Percentiles rank a stretch among this genome's conserved stretches.
Evolutionary conservation across 2,888 invertebrate genomes (phyloP).

Genomic region (Drymonia ruficornis): DNA sequence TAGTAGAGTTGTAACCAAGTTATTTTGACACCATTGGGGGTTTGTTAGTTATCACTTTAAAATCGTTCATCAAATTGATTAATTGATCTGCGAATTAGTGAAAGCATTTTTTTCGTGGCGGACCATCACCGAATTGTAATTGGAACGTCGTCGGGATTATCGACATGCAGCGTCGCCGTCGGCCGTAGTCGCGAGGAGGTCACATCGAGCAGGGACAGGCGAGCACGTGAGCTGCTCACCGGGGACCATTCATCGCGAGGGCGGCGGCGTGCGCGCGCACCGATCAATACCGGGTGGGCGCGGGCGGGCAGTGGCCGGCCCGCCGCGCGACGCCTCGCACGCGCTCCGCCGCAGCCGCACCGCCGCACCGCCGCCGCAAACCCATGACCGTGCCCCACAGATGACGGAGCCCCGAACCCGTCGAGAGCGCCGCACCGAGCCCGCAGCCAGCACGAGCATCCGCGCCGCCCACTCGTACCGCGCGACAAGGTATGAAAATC

Average conservation of each 20-base stretch:
- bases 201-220: slow-evolving; percentile 51
- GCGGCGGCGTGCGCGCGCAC: slow-evolving; percentile 75
- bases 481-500: slow-evolving; percentile 75
- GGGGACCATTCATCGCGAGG: slow-evolving; percentile 76
- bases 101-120: slow-evolving; percentile 1
- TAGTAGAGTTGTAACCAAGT: too few relatives aligned
- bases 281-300: slow-evolving; percentile 62
- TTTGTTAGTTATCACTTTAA: neutral
- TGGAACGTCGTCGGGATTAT: slow-evolving; percentile 39
- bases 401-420: slow-evolving; percentile 82
- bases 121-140: slow-evolving; percentile 24
- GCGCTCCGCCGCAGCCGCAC: slow-evolving; percentile 53
- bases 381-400: slow-evolving; percentile 80
- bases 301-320: slow-evolving; percentile 74
- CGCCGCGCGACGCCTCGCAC: slow-evolving; percentile 71
- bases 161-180: slow-evolving; percentile 38
- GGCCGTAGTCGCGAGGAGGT: slow-evolving; percentile 47
- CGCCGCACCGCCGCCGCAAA: slow-evolving; percentile 51
- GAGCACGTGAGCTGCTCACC: slow-evolving; percentile 78
- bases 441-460: slow-evolving; percentile 66
- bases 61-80: neutral
- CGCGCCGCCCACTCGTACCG: slow-evolving; percentile 52
- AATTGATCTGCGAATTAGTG: neutral
- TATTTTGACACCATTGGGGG: too few relatives aligned
- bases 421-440: slow-evolving; percentile 62